Evolutionary conservation across 1,140 invertebrate genomes (phyloP).

Genomic region (Diabrotica undecimpunctata): DNA sequence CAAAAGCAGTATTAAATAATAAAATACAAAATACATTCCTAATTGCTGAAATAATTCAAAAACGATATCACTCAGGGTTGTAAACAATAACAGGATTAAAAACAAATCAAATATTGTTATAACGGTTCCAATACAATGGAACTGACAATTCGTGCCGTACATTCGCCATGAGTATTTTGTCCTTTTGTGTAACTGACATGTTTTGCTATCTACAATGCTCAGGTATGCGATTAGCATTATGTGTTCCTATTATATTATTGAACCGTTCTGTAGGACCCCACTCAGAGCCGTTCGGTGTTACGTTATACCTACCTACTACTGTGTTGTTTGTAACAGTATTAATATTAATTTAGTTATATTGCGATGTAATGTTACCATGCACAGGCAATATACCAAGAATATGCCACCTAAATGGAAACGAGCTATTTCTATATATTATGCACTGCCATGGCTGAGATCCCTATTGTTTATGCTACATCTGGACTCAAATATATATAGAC

Average conservation of each 20-base stretch:
- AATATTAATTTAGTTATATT: slow-evolving; percentile 23
- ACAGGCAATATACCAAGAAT: slow-evolving; percentile 13
- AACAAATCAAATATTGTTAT: slow-evolving; percentile 21
- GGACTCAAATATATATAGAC: too few species aligned
- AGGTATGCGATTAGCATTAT: slow-evolving; percentile 17
- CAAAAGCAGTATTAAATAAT: too few species aligned
- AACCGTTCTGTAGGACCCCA: slow-evolving; percentile 10
- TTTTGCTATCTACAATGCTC: slow-evolving; percentile 19
- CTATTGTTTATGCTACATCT: slow-evolving; percentile 8
- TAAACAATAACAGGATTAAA: slow-evolving; percentile 20
- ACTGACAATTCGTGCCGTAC: slow-evolving; percentile 10
- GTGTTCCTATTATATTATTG: slow-evolving; percentile 18
- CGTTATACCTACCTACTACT: not conserved
- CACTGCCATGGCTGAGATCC: slow-evolving; percentile 4
- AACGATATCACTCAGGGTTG: slow-evolving; percentile 5
- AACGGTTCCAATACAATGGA: slow-evolving; percentile 12
- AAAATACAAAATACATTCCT: not conserved
- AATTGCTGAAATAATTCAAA: slow-evolving; percentile 1
- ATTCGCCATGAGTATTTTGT: slow-evolving; percentile 12
- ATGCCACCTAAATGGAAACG: slow-evolving; percentile 17
- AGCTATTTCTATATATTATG: slow-evolving; percentile 17
- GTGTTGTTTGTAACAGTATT: slow-evolving; percentile 20
- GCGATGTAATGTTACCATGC: slow-evolving; percentile 11
- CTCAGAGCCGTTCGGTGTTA: slow-evolving; percentile 2
- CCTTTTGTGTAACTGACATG: slow-evolving; percentile 19